Evolutionary conservation across 2,113 vertebrate genomes (phyloP), one percentile per base, ranked within the genome.

Genomic region (Salminus brasiliensis): DNA sequence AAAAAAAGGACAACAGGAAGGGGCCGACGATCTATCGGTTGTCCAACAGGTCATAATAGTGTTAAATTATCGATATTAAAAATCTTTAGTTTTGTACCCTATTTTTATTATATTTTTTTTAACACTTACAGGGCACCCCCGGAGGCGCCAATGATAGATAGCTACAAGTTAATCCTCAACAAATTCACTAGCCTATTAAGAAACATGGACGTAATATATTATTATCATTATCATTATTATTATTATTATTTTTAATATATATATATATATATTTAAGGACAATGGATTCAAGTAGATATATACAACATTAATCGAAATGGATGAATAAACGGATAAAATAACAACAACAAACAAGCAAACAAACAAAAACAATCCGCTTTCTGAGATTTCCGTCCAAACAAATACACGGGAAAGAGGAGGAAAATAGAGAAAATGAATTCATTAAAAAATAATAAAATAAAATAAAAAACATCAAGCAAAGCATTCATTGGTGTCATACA

Each of bases 401-500:
- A 68, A 76, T 66, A 76, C 39, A 65, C 49, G 69, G 49, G 70
- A 63, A 45, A 76, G 78, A 85, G 18, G 18, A 65, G 18, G 79
- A 88, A 78, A 80, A 88, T 65, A 86, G 83, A 85, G 82, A 89
- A 89, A 84, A n/a, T n/a, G n/a, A n/a, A n/a, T n/a, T n/a, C n/a
- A n/a, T n/a, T n/a, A n/a, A n/a, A 81, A 87, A 84, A 84, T 39
- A 81, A 29, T 79, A 63, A 52, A 85, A 79, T 74, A 86, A 85
- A 65, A 79, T 84, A 84, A 88, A 83, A 73, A 88, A 82, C 84
- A 63, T 78, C 84, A 86, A 82, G 79, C 80, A 77, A 86, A 87
- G 91, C 92, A 92, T 92, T 93, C 92, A 91, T 91, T 90, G 89
- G 87, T 88, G 88, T 93, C 90, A 85, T 87, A 90, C 72, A 76